Base-by-base conservation (phyloP, 2,797 vertebrate species). In the Scomberomorus guttatus region DNA sequence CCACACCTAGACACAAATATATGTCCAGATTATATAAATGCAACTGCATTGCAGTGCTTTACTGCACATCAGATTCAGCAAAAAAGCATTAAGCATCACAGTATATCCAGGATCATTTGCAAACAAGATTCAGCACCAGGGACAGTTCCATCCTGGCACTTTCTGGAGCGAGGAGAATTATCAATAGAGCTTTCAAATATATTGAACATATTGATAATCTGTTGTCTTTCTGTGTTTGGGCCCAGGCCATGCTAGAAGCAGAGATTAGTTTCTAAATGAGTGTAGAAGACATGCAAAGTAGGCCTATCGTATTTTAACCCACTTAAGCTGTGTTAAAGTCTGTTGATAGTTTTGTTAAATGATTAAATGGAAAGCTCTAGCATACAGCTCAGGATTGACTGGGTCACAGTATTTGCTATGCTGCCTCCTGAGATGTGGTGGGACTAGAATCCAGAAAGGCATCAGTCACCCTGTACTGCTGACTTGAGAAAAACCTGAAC, bases 121-220 rank as follows among this genome's bases (percentile, higher is more conserved):
- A 52, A 57, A 75, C 59, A 34, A 32, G 4, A 57, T 62, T 68
- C 57, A 76, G 72, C 25, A 67, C 62, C 61, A 71, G 0, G 27
- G 70, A 84, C 32, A 54, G 60, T 22, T 77, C 50, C n/a, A 25
- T 42, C 32, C 6, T 24, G 42, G n/a, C 34, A 58, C 37, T 51
- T 42, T 54, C 51, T 48, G 12, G 39, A 5, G 3, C 25, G n/a
- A 37, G 56, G 44, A 50, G 61, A 65, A 54, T 1, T 32, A 22
- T 51, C 25, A 72, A 14, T 15, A 27, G 57, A 72, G 24, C 10
- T 58, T 55, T 78, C 1, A 0, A 22, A 62, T 44, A 42, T 25
- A 15, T n/a, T 63, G 8, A 55, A 63, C 50, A 58, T 34, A 46
- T 27, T 44, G 48, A 68, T 52, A 37, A 54, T 65, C 6, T 59